Base-by-base conservation (phyloP, 2,888 invertebrate species). In the Nudaria mundana region DNA sequence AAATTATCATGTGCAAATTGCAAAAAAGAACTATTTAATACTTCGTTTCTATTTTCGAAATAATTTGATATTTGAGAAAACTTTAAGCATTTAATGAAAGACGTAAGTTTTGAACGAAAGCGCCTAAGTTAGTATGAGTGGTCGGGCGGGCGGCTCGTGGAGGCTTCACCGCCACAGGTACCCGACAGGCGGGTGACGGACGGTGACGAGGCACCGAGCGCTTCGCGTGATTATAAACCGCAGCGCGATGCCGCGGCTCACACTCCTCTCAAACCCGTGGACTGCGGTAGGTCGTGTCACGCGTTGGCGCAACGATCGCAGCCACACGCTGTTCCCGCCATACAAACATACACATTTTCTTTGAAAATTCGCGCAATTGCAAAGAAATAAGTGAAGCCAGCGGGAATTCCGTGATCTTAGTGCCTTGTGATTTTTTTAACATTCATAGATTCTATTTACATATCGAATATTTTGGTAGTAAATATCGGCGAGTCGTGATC, bases 331-430 rank as follows among this genome's bases (percentile, higher is more conserved):
- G 65, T 55, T 68, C 69, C 74, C 75, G 76, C 74, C 68, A 66
- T 65, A 69, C 67, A 64, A 65, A 36, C 16, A 64, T 10, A 64
- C 63, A 71, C 77, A 75, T 85, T 86, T 86, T 86, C 87, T 88
- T 88, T 88, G 87, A 88, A 81, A 88, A 79, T 87, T 85, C 81
- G 79, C 59, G 77, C 51, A 82, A 81, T 79, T 88, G 86, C 87
- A 88, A 88, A 88, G 87, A 86, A 81, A 84, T 71, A 77, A 82
- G 85, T 81, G 82, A 76, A 68, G 56, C 50, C 57, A 68, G 78
- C 76, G 80, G 69, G 67, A 77, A 65, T 63, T 75, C 57, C 71
- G 84, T 85, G 84, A 79, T 63, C 61, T 72, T 62, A 74, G 86
- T 84, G 85, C 74, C 57, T 71, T 81, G 88, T 87, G 85, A 76